Evolutionary conservation across 1,140 invertebrate genomes (phyloP), one percentile per base, ranked within the genome.

Genomic region (Parasteatoda tepidariorum): DNA sequence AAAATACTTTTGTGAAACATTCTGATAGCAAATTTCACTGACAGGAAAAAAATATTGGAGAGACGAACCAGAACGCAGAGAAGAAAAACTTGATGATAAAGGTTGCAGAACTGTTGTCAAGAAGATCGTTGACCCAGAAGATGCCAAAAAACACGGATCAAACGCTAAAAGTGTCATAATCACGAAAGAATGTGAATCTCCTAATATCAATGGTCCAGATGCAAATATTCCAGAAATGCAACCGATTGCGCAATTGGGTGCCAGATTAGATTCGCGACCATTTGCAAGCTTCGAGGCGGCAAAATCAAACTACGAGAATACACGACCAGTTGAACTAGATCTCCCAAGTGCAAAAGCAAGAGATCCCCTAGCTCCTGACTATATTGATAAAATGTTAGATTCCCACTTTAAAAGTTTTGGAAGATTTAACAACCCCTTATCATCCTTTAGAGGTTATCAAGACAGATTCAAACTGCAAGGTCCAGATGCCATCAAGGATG

Each of bases 121-220:
- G 31, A 76, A 76, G 26, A 61, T 84, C 26, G 22, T 68, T 13
- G 83, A 84, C 13, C 68, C 64, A 22, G 64, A 75, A 59, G 62
- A 59, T 6, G 34, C 34, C n/a, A 70, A 75, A 31, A 73, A 83
- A 34, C 11, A 15, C 33, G 67, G 26, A n/a, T 2, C 24, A n/a
- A 30, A 74, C 7, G 66, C 70, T 5, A 84, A 79, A 31, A 73
- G 74, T 38, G 64, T 84, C 1, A 73, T 84, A 7, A 84, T 84
- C 24, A 79, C 83, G 0, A 84, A 84, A 73, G 83, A 79, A 74
- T 84, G 83, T 24, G 70, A 79, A 71, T 79, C 70, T 38, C 83
- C 83, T 2, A 67, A 62, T 38, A n/a, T 67, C 0, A 15, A 76
- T 4, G 83, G 71, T n/a, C 81, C 81, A 13, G 71, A 75, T 41